Base-by-base conservation (phyloP, 2,888 invertebrate species). In the Caenorhabditis macrosperma region DNA sequence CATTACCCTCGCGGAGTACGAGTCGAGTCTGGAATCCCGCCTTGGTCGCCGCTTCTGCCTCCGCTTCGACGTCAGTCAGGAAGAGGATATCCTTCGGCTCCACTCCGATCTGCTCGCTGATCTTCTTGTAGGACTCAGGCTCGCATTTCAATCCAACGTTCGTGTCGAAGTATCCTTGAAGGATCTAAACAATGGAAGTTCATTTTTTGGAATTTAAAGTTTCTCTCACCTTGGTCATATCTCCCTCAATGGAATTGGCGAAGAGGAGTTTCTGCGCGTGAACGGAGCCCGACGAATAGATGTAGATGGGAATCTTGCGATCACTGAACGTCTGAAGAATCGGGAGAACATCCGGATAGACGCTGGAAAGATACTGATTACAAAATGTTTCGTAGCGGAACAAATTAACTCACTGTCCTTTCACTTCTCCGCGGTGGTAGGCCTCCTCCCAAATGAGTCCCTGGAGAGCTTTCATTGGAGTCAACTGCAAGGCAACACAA, bases 231-330 rank as follows among this genome's bases (percentile, higher is more conserved):
- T 93, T 91, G 12, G 94, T 92, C 82, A 97, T 90, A 91, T 97
- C 94, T 0, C 97, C 97, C 52, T 93, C 93, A 20, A 92, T 91
- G 2, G 95, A 94, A 91, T 95, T 93, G 0, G 93, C 93, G 91
- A 97, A 96, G 3, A 97, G 93, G 10, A 96, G 92, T 90, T 95
- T 95, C 91, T 97, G 97, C 15, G 96, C 95, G 87, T 94, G 94
- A 0, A 95, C 94, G 68, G 95, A 96, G 55, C 96, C 97, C 28
- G 96, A 96, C 0, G 97, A 97, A 91, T 95, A 97, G 79, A 96
- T 94, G 90, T 94, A 96, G 59, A 97, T 92, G 82, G 93, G 93
- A 38, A 93, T 93, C 28, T 94, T 94, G 2, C 93, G 93, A 94
- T 64, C 22, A 2, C 24, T 24, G 22, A 96, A 95, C 76, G 93